Percentiles rank a stretch among this genome's conserved stretches.
Conservation (phyloP, 2,888 invertebrate genomes). For the Zonitis immaculata region DNA sequence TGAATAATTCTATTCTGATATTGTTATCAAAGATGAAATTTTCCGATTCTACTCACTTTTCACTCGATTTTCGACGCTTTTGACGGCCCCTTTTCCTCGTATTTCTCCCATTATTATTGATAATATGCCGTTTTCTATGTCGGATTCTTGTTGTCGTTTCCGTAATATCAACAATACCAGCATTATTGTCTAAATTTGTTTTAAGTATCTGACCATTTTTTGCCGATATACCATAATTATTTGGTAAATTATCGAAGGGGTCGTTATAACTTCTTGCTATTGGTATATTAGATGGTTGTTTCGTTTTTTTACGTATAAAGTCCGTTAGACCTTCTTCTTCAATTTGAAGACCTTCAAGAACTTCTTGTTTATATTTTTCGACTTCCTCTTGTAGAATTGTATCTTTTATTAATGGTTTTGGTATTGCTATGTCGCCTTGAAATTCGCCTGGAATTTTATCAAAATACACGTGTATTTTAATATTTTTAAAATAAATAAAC, state of each 20-base stretch:
- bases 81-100: background rate
- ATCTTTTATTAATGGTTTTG: conserved; percentile 43
- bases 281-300: conserved; percentile 51
- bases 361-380: conserved; percentile 78
- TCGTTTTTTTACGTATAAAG: conserved; percentile 65
- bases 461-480: background rate
- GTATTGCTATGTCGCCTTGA: conserved; percentile 79
- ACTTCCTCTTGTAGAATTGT: conserved; percentile 63
- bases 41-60: background rate
- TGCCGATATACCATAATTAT: conserved; percentile 9
- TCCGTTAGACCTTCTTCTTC: conserved; percentile 80
- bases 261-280: conserved; percentile 40
- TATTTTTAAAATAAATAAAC: too few species aligned
- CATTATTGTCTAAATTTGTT: conserved; percentile 2
- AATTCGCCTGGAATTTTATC: conserved; percentile 61
- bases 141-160: conserved; percentile 4
- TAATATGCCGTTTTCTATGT: conserved; percentile 12
- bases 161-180: background rate
- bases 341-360: conserved; percentile 76
- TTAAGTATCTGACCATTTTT: conserved; percentile 34
- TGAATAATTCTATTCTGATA: background rate
- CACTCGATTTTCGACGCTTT: background rate
- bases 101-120: conserved; percentile 5
- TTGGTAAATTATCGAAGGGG: conserved; percentile 34
- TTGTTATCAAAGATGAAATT: background rate